These are phyloP conservation scores for Danio aesculapii DNA, from an alignment of 2,797 vertebrate species.

Conservation along the genomic window DNA sequence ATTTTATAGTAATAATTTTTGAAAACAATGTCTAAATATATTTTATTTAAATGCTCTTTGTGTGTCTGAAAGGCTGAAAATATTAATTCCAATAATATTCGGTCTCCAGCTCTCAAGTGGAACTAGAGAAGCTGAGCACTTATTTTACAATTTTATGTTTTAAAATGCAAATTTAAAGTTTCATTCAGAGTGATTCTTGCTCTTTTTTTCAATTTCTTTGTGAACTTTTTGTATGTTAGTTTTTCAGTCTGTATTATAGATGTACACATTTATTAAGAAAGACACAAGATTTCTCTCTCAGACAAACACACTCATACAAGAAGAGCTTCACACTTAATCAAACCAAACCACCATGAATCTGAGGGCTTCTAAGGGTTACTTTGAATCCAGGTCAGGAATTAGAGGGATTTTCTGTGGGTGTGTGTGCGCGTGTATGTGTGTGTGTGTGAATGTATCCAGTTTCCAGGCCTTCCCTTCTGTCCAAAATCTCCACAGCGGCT, in stretches of 20 bases:
- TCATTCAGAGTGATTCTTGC: not conserved
- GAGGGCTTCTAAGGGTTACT: conserved; percentile 19
- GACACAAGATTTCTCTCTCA: not conserved
- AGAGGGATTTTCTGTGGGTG: conserved; percentile 25
- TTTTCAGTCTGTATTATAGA: not conserved
- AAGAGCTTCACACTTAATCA: conserved; percentile 21
- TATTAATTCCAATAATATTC: too few species aligned
- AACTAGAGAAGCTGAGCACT: not conserved
- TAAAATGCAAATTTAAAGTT: too few species aligned
- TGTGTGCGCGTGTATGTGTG: not conserved
- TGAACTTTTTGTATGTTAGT: not conserved
- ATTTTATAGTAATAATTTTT: too few species aligned
- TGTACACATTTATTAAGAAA: not conserved
- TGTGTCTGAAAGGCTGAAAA: not conserved
- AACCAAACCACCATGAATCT: conserved; percentile 20
- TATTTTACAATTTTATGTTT: not conserved
- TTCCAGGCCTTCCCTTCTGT: conserved; percentile 37
- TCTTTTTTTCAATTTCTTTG: not conserved
- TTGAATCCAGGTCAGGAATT: conserved; percentile 44
- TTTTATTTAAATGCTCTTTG: not conserved
- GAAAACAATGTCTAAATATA: not conserved
- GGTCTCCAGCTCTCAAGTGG: too few species aligned
- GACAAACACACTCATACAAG: not conserved
- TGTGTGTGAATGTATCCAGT: conserved; percentile 23
- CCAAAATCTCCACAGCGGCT: conserved; percentile 57